phyloP scores from a whole-genome alignment of 2,113 vertebrate genomes.

The Orthonyx spaldingii region DNA sequence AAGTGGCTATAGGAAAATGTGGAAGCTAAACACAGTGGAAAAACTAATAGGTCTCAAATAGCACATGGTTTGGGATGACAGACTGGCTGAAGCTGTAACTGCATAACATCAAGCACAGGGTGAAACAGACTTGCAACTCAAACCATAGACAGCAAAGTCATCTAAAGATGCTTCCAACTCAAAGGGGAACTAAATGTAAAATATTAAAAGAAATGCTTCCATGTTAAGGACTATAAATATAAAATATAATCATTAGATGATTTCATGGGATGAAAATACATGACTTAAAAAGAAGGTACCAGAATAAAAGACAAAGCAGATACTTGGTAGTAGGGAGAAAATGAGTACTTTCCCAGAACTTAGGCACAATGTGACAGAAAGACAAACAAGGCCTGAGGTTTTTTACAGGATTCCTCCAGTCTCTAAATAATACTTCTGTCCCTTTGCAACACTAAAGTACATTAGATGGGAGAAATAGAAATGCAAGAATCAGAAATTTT shows the following conservation, averaged over 20 bases:
- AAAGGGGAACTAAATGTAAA: not conserved
- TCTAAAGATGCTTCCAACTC: not conserved
- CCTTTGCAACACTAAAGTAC: not conserved
- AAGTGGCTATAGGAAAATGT: not conserved
- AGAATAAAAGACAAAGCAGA: not conserved
- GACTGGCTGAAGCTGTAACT: not conserved
- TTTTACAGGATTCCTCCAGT: not conserved
- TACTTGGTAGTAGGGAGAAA: not conserved
- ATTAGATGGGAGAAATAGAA: not conserved
- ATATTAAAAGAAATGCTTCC: not conserved
- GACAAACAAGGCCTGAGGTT: not conserved
- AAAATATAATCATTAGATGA: not conserved
- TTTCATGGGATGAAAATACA: not conserved
- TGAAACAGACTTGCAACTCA: not conserved
- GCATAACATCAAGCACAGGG: not conserved
- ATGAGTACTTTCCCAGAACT: not conserved
- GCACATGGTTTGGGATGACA: not conserved
- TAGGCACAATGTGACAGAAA: not conserved
- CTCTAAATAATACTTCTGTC: not conserved
- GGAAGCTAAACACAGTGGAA: not conserved
- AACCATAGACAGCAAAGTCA: not conserved
- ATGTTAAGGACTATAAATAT: not conserved
- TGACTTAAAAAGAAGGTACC: not conserved
- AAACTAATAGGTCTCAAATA: not conserved
- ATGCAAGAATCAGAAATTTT: not conserved